Evolutionary conservation across 2,797 vertebrate genomes (phyloP).

Genomic region (Premnoplex brunnescens): DNA sequence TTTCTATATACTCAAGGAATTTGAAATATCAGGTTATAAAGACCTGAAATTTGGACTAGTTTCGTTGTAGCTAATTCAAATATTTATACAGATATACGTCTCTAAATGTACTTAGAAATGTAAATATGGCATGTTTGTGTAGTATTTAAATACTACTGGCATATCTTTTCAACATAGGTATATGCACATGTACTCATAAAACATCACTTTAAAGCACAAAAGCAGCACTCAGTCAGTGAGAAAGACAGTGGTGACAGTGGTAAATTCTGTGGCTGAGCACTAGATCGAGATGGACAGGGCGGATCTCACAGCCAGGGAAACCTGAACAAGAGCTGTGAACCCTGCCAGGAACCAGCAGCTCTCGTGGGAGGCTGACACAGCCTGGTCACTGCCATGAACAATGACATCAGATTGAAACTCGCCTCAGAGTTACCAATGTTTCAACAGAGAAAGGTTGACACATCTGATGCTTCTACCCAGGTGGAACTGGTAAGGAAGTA

Average conservation of each 20-base stretch:
- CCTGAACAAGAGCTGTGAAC: neutral
- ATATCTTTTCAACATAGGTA: neutral
- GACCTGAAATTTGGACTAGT: neutral
- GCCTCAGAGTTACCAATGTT: neutral
- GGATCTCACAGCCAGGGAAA: neutral
- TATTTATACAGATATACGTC: neutral
- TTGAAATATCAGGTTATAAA: neutral
- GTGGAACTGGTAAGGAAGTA: neutral
- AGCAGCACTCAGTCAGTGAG: neutral
- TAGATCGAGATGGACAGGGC: neutral
- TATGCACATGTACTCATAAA: neutral
- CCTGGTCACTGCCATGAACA: neutral
- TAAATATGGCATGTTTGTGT: neutral
- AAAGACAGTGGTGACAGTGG: neutral
- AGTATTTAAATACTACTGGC: neutral
- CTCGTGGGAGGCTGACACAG: fast-evolving
- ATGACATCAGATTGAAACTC: fast-evolving
- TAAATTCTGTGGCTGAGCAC: neutral
- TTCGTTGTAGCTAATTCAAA: neutral
- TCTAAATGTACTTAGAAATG: neutral
- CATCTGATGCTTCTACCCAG: neutral
- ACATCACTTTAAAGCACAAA: neutral
- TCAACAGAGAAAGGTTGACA: neutral
- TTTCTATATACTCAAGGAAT: neutral
- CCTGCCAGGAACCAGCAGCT: neutral